Evolutionary conservation across 2,113 vertebrate genomes (phyloP).

Genomic region (Scolopax mira): DNA sequence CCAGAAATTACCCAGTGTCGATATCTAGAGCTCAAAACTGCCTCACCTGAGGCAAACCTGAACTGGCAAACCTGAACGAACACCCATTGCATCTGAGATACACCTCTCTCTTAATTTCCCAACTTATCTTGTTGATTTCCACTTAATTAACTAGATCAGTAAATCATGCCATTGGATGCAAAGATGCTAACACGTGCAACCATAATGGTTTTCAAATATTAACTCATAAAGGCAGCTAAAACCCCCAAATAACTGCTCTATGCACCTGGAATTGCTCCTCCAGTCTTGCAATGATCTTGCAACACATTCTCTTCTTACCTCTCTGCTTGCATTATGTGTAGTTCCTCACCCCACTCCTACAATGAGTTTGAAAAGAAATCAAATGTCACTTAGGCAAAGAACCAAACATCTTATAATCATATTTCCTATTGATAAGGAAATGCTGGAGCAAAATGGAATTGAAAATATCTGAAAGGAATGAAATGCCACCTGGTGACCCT

Average conservation of each 20-base stretch:
- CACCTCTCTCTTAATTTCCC: background rate
- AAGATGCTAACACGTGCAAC: background rate
- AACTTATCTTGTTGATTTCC: background rate
- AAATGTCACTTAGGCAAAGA: background rate
- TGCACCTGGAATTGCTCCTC: background rate
- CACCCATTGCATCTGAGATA: background rate
- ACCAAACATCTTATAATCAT: background rate
- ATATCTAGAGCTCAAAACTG: background rate
- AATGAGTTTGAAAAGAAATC: background rate
- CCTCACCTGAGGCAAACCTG: background rate
- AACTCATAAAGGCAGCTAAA: background rate
- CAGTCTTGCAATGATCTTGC: background rate
- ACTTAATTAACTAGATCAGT: background rate
- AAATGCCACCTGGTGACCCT: background rate
- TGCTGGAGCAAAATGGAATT: background rate
- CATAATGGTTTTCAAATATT: background rate
- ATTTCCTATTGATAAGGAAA: background rate
- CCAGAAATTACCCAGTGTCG: rapidly evolving
- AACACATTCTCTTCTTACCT: background rate
- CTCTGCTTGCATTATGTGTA: background rate
- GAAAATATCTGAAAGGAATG: background rate
- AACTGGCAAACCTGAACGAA: background rate
- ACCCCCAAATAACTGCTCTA: background rate
- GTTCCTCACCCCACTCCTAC: background rate
- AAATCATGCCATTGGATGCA: background rate